Evolutionary conservation across 2,113 vertebrate genomes (phyloP).

Genomic region (Mastomys natalensis): DNA sequence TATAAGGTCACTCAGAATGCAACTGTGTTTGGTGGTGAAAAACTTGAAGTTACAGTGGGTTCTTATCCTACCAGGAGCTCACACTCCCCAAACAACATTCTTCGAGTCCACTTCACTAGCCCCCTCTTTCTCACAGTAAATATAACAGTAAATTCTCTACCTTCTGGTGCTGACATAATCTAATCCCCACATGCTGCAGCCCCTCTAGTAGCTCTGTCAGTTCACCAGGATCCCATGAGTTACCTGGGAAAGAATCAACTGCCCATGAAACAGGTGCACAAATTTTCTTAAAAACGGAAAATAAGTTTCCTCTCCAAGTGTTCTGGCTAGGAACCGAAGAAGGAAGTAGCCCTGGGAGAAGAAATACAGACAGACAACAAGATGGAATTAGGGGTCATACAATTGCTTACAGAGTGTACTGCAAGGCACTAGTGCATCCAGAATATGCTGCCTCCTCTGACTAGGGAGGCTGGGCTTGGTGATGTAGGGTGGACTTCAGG

Average conservation of each 20-base stretch:
- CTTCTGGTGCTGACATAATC: background rate
- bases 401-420: background rate
- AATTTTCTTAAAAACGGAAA: constrained; percentile 93
- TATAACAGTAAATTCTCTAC: background rate
- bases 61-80: background rate
- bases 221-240: background rate
- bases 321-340: constrained; percentile 90
- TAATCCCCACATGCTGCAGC: background rate
- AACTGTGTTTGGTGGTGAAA: background rate
- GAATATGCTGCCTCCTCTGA: background rate
- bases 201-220: background rate
- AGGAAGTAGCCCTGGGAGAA: constrained; percentile 95
- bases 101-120: background rate
- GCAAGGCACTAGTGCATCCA: background rate
- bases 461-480: background rate
- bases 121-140: background rate
- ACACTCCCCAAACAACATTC: background rate
- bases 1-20: background rate
- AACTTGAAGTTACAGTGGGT: background rate
- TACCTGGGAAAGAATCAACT: constrained; percentile 97
- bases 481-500: background rate
- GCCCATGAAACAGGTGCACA: constrained; percentile 93
- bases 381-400: background rate
- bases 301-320: constrained; percentile 90
- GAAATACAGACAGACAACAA: background rate